These are phyloP conservation scores for Acleris holmiana DNA, from an alignment of 2,888 invertebrate genomes.

Conservation along the genomic window DNA sequence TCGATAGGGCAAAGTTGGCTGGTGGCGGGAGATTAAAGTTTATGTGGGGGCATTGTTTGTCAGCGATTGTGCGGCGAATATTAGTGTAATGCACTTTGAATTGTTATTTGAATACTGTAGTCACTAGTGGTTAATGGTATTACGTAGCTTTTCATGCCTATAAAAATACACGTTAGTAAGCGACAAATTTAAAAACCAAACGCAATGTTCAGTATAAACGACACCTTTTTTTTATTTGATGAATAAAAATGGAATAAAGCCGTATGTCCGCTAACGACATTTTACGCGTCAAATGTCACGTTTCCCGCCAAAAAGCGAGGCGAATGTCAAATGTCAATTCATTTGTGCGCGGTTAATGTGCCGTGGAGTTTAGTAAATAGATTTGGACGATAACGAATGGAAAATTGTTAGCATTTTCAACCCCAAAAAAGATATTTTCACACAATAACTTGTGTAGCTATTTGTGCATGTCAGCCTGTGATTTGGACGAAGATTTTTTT, in stretches of 20 bases:
- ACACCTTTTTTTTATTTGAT: neutral
- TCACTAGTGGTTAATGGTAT: too few relatives aligned
- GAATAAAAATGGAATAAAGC: neutral
- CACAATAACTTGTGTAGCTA: too few relatives aligned
- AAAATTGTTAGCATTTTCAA: neutral
- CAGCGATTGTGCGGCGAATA: neutral
- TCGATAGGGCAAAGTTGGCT: constrained; percentile 37
- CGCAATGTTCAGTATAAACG: too few relatives aligned
- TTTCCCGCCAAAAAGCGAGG: neutral
- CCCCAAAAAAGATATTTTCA: too few relatives aligned
- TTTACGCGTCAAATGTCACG: neutral
- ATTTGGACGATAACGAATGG: neutral
- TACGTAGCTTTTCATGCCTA: too few relatives aligned
- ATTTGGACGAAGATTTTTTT: too few relatives aligned
- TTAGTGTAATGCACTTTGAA: neutral
- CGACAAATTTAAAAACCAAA: too few relatives aligned
- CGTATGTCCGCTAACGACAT: constrained; percentile 1
- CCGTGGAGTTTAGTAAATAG: neutral
- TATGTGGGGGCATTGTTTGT: constrained; percentile 41
- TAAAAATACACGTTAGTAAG: too few relatives aligned
- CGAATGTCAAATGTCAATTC: constrained; percentile 1
- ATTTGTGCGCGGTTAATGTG: neutral
- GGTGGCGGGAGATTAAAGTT: constrained; percentile 47
- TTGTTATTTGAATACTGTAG: neutral
- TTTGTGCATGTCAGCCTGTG: too few relatives aligned